Conservation (phyloP, 2,113 vertebrate species). For the Bucco capensis region DNA sequence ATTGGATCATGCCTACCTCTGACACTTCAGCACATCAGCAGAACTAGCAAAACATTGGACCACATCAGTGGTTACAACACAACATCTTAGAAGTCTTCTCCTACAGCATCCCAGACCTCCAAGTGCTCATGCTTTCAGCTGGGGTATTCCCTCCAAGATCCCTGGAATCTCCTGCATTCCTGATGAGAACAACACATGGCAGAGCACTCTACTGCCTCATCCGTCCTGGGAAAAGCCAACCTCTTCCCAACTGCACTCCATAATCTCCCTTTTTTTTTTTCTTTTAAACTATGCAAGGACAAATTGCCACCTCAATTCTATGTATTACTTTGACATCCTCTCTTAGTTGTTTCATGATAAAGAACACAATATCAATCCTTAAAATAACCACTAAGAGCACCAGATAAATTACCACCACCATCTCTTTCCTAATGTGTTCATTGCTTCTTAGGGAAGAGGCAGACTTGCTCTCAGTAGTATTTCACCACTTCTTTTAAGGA, state of each 20-base stretch:
- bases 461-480: background rate
- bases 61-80: fast-evolving
- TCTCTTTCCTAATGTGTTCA: background rate
- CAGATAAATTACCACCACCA: background rate
- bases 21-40: background rate
- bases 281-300: background rate
- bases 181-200: fast-evolving
- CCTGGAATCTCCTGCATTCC: background rate
- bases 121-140: background rate
- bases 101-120: background rate
- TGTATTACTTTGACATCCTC: background rate
- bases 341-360: background rate
- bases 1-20: background rate
- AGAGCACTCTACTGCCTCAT: background rate
- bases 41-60: background rate
- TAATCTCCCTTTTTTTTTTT: background rate
- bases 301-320: background rate
- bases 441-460: background rate
- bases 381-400: background rate
- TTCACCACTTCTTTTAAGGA: background rate
- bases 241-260: background rate
- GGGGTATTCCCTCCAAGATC: background rate
- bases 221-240: background rate
- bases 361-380: background rate
- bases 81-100: background rate